phyloP scores from a whole-genome alignment of 2,113 vertebrate genomes.

The Gnathonemus echidnorhynchus region DNA sequence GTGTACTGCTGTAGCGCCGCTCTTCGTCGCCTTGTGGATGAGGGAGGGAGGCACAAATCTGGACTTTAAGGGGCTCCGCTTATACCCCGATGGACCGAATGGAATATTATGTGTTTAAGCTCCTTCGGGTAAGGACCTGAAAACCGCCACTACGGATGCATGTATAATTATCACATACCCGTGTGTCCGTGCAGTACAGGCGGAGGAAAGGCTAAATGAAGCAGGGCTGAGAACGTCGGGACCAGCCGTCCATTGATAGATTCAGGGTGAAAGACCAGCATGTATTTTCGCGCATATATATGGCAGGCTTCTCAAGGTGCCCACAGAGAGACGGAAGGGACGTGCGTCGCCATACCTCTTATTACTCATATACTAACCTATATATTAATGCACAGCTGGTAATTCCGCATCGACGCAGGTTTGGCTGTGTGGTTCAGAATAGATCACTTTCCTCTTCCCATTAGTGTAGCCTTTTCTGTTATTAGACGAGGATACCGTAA shows the following conservation, averaged over 20 bases:
- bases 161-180: constrained; percentile 16
- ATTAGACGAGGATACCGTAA: background rate
- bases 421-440: background rate
- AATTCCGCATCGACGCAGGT: background rate
- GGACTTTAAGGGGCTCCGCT: constrained; percentile 45
- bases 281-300: background rate
- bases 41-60: constrained; percentile 55
- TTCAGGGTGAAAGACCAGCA: background rate
- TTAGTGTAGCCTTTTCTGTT: background rate
- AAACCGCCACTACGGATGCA: constrained; percentile 42
- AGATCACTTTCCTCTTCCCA: background rate
- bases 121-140: constrained; percentile 57
- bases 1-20: constrained; percentile 43
- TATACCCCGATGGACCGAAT: constrained; percentile 47
- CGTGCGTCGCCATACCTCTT: background rate
- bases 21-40: constrained; percentile 51
- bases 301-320: background rate
- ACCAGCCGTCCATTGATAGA: background rate
- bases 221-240: background rate
- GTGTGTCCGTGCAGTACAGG: background rate
- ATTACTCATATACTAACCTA: background rate
- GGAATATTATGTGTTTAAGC: constrained; percentile 38
- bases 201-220: background rate
- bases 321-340: background rate
- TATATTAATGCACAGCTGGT: background rate